Base-by-base conservation (phyloP, 2,888 invertebrate species). In the Clepsis dumicolana region DNA sequence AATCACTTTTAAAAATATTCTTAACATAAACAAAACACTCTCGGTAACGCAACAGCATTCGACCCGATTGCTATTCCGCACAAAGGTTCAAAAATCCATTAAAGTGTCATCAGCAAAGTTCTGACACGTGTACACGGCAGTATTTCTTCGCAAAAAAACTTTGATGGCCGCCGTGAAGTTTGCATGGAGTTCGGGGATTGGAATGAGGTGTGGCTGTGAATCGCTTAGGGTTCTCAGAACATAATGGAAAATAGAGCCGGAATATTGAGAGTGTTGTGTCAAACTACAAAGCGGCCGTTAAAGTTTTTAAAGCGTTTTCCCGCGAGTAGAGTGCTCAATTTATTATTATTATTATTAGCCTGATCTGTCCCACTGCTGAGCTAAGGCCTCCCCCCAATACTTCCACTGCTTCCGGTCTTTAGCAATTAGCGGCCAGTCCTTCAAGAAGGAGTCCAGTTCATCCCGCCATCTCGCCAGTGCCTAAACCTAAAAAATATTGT, bases 41-140 rank as follows among this genome's bases (percentile, higher is more conserved):
- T 35, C 56, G 35, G 14, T 56, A 35, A 35, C 32, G 56, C 35
- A n/a, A 24, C 35, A 35, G 32, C 25, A 53, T 53, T 57, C 62
- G 48, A 48, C 73, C 52, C 73, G 65, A 76, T 80, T 79, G 82
- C 77, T 79, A 83, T 82, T 82, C 80, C 53, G 16, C 73, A 74
- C 74, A 80, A 78, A 79, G 80, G 77, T 82, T 84, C 78, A 78
- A 80, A 86, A 88, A 85, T 81, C 87, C 85, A 90, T 89, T 87
- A 88, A 89, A 89, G 79, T 87, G 85, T 83, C 88, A 84, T 90
- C 87, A 87, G 73, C 77, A 79, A 83, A 82, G 77, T 84, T 73
- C 68, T 71, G 76, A 85, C 85, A 87, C 85, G 85, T 86, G 89
- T 85, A 80, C 74, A 75, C 72, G 53, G 65, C 64, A 56, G 69